Conservation (phyloP, 2,113 vertebrate species). For the Solea solea region DNA sequence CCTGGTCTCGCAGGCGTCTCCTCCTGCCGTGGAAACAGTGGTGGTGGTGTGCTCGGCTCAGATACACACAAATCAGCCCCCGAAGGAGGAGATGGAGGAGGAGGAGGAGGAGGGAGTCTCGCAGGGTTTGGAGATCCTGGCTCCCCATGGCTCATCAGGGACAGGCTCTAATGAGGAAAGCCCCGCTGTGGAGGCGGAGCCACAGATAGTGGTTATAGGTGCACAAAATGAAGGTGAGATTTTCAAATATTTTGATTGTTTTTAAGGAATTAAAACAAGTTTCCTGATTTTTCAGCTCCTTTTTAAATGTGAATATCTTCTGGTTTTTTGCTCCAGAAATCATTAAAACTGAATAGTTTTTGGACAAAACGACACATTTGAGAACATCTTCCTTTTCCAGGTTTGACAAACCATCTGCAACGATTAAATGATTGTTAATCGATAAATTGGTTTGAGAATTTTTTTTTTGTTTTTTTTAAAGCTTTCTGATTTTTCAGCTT, state of each 20-base stretch:
- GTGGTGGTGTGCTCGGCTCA: constrained; percentile 77
- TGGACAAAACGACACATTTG: too few relatives aligned
- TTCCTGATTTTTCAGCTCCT: too few relatives aligned
- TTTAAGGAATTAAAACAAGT: too few relatives aligned
- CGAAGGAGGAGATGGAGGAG: constrained; percentile 18
- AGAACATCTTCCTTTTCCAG: too few relatives aligned
- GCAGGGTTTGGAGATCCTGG: constrained; percentile 41
- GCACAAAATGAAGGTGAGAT: constrained; percentile 47
- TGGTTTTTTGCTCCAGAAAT: too few relatives aligned
- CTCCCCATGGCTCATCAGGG: constrained; percentile 54
- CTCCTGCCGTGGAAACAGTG: constrained; percentile 67
- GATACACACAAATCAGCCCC: constrained; percentile 71
- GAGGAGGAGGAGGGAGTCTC: constrained; percentile 37
- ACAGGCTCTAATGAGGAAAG: constrained; percentile 44
- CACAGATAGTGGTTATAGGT: constrained; percentile 29
- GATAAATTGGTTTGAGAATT: too few relatives aligned
- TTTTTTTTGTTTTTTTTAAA: too few relatives aligned
- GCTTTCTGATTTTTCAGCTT: too few relatives aligned
- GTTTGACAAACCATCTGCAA: too few relatives aligned
- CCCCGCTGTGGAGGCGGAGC: constrained; percentile 31
- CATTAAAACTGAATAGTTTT: too few relatives aligned
- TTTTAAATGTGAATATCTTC: too few relatives aligned
- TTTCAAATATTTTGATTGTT: background rate
- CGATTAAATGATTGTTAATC: too few relatives aligned
- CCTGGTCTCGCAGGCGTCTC: constrained; percentile 77